Conservation (phyloP, 2,113 vertebrate species). For the Myrmecophaga tridactyla region DNA sequence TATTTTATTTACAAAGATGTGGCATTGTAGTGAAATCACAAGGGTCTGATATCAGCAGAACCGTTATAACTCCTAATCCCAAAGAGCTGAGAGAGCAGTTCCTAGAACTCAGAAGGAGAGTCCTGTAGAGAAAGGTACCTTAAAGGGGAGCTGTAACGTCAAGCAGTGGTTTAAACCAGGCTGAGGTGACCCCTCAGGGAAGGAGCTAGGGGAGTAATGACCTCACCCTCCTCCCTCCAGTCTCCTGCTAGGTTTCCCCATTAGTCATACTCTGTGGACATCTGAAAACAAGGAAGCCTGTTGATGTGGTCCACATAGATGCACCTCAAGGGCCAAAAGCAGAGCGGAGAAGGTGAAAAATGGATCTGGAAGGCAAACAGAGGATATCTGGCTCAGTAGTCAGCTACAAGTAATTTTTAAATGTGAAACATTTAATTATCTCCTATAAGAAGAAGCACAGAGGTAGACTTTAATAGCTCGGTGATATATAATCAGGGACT, state of each 20-base stretch:
- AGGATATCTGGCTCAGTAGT: not conserved
- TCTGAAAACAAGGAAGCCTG: not conserved
- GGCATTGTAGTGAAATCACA: not conserved
- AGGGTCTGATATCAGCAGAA: not conserved
- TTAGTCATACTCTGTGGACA: not conserved
- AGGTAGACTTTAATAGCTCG: not conserved
- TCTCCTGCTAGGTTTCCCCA: not conserved
- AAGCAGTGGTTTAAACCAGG: not conserved
- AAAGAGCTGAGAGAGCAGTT: not conserved
- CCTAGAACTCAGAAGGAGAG: not conserved
- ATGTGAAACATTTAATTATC: not conserved
- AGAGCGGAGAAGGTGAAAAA: not conserved
- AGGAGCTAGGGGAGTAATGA: not conserved
- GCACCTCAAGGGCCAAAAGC: not conserved
- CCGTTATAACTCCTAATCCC: not conserved
- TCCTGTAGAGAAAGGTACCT: not conserved
- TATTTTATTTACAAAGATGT: not conserved
- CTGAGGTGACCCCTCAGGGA: not conserved
- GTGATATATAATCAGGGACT: not conserved
- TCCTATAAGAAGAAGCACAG: not conserved
- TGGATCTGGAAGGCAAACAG: not conserved
- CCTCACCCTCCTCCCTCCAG: not conserved
- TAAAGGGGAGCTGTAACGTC: not conserved
- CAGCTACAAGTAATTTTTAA: conserved; percentile 9
- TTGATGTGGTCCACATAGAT: not conserved